phyloP scores from a whole-genome alignment of 2,888 invertebrate genomes.

The Abrostola tripartita region DNA sequence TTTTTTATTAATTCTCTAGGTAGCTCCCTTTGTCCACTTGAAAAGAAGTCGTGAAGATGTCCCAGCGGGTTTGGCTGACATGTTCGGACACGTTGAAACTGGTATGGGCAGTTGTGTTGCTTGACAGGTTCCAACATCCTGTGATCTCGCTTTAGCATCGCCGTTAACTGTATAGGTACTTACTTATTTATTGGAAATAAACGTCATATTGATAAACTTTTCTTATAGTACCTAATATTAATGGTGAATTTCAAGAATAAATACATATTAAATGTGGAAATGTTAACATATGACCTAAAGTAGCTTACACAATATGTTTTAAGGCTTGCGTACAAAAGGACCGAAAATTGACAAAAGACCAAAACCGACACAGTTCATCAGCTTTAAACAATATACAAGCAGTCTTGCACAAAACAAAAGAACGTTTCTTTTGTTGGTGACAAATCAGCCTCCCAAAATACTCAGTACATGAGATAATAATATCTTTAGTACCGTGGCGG shows the following conservation, averaged over 20 bases:
- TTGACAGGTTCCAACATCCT: conserved; percentile 7
- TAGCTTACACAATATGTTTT: too few relatives aligned
- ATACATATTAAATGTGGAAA: too few relatives aligned
- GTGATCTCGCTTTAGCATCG: not conserved
- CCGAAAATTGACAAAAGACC: not conserved
- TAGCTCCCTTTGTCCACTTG: not conserved
- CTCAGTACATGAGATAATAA: conserved; percentile 35
- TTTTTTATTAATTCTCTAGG: not conserved
- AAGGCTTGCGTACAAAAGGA: not conserved
- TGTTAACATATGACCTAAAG: too few relatives aligned
- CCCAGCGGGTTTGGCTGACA: conserved; percentile 36
- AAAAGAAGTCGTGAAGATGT: conserved; percentile 34
- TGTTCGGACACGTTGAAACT: conserved; percentile 46
- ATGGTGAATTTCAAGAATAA: too few relatives aligned
- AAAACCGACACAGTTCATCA: conserved; percentile 13
- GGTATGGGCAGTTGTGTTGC: conserved; percentile 16
- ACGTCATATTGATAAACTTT: too few relatives aligned
- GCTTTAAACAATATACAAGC: conserved; percentile 19
- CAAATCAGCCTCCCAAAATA: conserved; percentile 42
- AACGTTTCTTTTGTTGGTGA: conserved; percentile 36
- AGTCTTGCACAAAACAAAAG: conserved; percentile 22
- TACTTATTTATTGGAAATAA: too few relatives aligned
- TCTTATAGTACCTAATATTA: too few relatives aligned
- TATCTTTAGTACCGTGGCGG: conserved; percentile 38
- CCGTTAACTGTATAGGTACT: conserved; percentile 18